These are phyloP conservation scores for Macrocentrus cingulum DNA, from an alignment of 1,140 invertebrate species.

Conservation along the genomic window DNA sequence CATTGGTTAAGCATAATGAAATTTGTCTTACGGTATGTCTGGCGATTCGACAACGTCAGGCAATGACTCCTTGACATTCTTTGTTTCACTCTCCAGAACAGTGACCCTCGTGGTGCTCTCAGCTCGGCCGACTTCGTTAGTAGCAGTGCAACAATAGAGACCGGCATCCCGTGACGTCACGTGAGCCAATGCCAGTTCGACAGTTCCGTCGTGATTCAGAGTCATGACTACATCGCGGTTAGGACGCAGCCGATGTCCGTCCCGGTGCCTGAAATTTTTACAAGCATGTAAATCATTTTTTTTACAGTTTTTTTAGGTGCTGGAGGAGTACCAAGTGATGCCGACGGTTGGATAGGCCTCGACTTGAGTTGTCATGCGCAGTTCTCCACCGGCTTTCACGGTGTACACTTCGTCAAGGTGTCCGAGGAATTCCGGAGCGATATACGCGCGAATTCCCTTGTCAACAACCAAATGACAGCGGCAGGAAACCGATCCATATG, in stretches of 20 bases:
- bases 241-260: constrained; percentile 71
- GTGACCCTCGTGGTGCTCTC: constrained; percentile 73
- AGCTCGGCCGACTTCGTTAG: constrained; percentile 80
- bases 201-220: constrained; percentile 75
- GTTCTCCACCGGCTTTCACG: constrained; percentile 63
- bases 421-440: constrained; percentile 74
- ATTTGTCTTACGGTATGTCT: constrained; percentile 63
- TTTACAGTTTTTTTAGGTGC: not conserved
- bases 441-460: constrained; percentile 78
- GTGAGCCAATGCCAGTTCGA: constrained; percentile 71
- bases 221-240: constrained; percentile 74
- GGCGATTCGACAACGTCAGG: constrained; percentile 55
- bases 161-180: constrained; percentile 74
- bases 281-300: constrained; percentile 5
- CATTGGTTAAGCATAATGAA: not conserved
- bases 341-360: constrained; percentile 82
- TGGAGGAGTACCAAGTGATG: constrained; percentile 74
- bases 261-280: constrained; percentile 62
- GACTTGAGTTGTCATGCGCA: constrained; percentile 71
- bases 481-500: constrained; percentile 81
- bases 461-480: constrained; percentile 80
- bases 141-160: constrained; percentile 83
- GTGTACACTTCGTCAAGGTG: constrained; percentile 66
- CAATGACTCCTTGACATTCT: constrained; percentile 35
- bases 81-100: constrained; percentile 53